Evolutionary conservation across 1,140 invertebrate genomes (phyloP), one percentile per base, ranked within the genome.

Genomic region (Lanistes nyassanus): DNA sequence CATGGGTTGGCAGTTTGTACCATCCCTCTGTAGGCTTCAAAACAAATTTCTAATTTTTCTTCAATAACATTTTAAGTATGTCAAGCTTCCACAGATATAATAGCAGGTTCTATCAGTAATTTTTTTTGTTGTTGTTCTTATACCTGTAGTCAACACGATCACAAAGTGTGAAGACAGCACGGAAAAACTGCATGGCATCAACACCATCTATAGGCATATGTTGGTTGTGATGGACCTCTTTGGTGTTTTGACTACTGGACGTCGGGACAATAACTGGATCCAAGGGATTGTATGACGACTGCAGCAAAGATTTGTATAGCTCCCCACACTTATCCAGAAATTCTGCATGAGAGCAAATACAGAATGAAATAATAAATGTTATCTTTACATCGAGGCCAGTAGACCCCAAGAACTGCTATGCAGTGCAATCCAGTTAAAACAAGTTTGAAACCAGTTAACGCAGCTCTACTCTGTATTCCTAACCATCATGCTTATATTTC

Each of bases 201-300:
- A 88, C 86, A 5, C 86, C 86, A 65, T 88, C 87, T 16, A 77
- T 70, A 36, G 81, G 81, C 53, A 81, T 74, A 37, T 83, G 79
- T 69, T 77, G 82, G 67, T 76, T 85, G 51, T 81, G 80, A 60
- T 82, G 82, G 26, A 83, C 77, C 4, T 75, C 81, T 11, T 78
- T 72, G 55, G 83, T 81, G 47, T 81, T 80, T 31, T 78, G 82
- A 9, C 78, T 79, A 37, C 82, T 83, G n/a, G 84, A 83, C n/a
- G 84, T 81, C 16, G 87, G 87, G 7, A 88, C 86, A 47, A 89
- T 86, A 21, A 89, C 88, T 7, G 86, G 83, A 53, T 88, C 87
- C 0, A 84, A 71, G 0, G 86, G 85, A 69, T 84, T 88, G 37
- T 82, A 77, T 53, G 82, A 76, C 6, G 83, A 84, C 75, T 85